phyloP scores from a whole-genome alignment of 23 tunicate genomes.

The Corella eumyota region DNA sequence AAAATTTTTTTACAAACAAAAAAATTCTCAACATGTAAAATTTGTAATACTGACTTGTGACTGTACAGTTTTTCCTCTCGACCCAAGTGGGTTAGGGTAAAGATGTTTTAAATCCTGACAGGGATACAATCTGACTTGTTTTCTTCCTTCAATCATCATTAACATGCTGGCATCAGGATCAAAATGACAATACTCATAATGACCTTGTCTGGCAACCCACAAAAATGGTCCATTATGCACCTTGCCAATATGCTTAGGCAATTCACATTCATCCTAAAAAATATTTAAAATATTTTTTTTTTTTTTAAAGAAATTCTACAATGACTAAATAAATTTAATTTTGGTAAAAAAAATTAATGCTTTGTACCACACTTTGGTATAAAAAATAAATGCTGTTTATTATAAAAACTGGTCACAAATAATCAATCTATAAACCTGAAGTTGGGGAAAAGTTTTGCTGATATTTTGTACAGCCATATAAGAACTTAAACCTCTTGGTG shows the following conservation, averaged over 20 bases:
- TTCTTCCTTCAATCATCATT: constrained; percentile 92
- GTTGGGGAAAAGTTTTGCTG: constrained; percentile 68
- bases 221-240: constrained; percentile 91
- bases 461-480: constrained; percentile 97
- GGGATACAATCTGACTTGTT: constrained; percentile 48
- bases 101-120: constrained; percentile 51
- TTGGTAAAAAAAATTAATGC: too few relatives aligned
- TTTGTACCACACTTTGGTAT: too few relatives aligned
- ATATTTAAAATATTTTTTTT: neutral
- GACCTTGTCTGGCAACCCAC: constrained; percentile 86
- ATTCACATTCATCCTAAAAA: constrained; percentile 26
- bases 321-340: too few relatives aligned
- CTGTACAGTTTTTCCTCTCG: constrained; percentile 94
- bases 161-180: constrained; percentile 96
- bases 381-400: neutral
- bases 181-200: constrained; percentile 94
- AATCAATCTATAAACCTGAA: constrained; percentile 17
- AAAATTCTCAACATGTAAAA: neutral
- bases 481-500: constrained; percentile 35
- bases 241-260: constrained; percentile 61
- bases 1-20: neutral
- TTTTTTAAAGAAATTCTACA: too few relatives aligned
- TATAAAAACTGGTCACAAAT: neutral
- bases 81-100: constrained; percentile 91
- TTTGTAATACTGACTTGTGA: constrained; percentile 23